A percentile compares a stretch with the other conserved stretches of the same genome.
Evolutionary conservation across 1,140 invertebrate genomes (phyloP).

Genomic region (Cotesia typhae): DNA sequence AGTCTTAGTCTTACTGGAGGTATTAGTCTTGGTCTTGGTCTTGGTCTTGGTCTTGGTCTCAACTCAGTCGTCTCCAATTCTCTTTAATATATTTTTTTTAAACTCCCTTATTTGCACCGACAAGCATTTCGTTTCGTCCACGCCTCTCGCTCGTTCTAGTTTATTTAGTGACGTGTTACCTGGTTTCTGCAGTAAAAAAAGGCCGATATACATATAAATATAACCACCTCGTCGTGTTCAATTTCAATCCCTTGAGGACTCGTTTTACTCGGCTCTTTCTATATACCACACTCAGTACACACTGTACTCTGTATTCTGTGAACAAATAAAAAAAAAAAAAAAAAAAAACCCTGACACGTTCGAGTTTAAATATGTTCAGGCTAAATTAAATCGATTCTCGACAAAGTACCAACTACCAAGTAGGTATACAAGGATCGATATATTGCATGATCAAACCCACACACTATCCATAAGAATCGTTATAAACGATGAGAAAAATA

Average conservation of each 20-base stretch:
- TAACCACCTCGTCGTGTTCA: slow-evolving; percentile 11
- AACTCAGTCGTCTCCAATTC: slow-evolving; percentile 14
- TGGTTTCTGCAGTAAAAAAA: not conserved
- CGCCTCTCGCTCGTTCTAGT: slow-evolving; percentile 46
- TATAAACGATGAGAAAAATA: not conserved
- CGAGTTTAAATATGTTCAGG: not conserved
- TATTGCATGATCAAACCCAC: slow-evolving; percentile 14
- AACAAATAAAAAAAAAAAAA: too few species aligned
- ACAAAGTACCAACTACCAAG: not conserved
- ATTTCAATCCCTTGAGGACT: slow-evolving; percentile 6
- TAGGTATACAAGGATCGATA: slow-evolving; percentile 5
- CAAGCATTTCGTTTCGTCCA: slow-evolving; percentile 42
- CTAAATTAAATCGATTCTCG: slow-evolving; percentile 15
- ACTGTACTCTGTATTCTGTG: too few species aligned
- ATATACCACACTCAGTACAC: too few species aligned
- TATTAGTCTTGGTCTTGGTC: too few species aligned
- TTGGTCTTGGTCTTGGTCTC: not conserved
- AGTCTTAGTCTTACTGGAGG: too few species aligned
- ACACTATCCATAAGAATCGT: not conserved
- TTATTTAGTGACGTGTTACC: slow-evolving; percentile 45
- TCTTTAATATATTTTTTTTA: slow-evolving; percentile 24
- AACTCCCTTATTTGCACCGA: slow-evolving; percentile 44
- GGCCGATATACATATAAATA: too few species aligned
- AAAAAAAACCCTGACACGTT: too few species aligned
- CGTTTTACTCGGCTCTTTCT: not conserved